These are phyloP conservation scores for Drosophila kanapiae DNA, from an alignment of 1,140 invertebrate genomes.

Conservation along the genomic window DNA sequence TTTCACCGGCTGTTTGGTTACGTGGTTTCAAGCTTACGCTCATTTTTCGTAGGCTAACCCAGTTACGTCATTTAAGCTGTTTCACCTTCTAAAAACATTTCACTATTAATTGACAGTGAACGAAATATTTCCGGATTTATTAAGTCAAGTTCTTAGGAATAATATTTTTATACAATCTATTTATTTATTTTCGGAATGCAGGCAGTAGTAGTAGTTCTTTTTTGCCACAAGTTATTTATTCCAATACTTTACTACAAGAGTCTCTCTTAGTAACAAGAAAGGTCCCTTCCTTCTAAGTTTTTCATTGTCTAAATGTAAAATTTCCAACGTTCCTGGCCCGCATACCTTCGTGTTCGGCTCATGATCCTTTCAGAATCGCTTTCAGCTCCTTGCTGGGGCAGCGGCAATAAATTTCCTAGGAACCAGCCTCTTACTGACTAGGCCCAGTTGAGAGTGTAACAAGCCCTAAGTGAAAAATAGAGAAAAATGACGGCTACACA, in stretches of 20 bases:
- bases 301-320: conserved; percentile 5
- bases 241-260: not conserved
- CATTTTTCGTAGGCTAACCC: not conserved
- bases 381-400: conserved; percentile 22
- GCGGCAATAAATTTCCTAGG: conserved; percentile 55
- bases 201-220: not conserved
- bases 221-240: not conserved
- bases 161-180: no score
- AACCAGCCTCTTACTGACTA: conserved; percentile 33
- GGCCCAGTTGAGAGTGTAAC: conserved; percentile 50
- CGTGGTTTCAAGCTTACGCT: not conserved
- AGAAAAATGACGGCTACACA: conserved; percentile 65
- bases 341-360: conserved; percentile 6
- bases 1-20: conserved; percentile 7
- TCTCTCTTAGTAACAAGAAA: not conserved
- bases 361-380: conserved; percentile 50
- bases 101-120: not conserved
- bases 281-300: not conserved
- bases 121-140: not conserved
- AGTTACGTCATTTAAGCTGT: not conserved
- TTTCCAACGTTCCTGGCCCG: conserved; percentile 25
- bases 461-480: conserved; percentile 73
- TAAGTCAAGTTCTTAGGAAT: no score
- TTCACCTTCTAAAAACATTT: not conserved
- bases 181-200: not conserved